Percentiles rank a stretch among this genome's conserved stretches.
phyloP scores from a whole-genome alignment of 1,140 invertebrate species.

The Drosophila busckii region DNA sequence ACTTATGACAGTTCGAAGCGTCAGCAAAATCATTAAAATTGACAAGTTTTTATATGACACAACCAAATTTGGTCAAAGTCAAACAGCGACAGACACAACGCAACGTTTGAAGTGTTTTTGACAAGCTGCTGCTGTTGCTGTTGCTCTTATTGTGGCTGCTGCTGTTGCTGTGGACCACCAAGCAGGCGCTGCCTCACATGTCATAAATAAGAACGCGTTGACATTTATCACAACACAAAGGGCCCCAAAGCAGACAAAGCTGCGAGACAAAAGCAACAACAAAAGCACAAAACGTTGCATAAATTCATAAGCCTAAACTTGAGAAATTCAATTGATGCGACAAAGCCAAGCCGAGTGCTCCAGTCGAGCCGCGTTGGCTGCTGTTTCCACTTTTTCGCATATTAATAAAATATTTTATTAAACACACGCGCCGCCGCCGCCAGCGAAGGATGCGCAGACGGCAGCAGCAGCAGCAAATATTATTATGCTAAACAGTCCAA shows the following conservation, averaged over 20 bases:
- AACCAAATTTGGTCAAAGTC: constrained; percentile 68
- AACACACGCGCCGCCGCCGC: constrained; percentile 70
- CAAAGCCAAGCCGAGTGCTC: constrained; percentile 22
- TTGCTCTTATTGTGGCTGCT: constrained; percentile 7
- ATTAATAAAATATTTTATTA: constrained; percentile 78
- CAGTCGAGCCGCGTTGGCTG: constrained; percentile 23
- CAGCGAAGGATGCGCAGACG: constrained; percentile 12
- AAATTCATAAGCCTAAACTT: constrained; percentile 73
- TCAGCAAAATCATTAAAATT: constrained; percentile 78
- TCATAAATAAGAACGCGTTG: constrained; percentile 79
- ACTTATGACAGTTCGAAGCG: constrained; percentile 78
- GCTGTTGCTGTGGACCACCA: constrained; percentile 42
- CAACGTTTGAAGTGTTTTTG: constrained; percentile 60
- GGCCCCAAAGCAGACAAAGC: constrained; percentile 45
- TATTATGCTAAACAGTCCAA: constrained; percentile 77
- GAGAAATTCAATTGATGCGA: constrained; percentile 75
- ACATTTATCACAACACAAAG: constrained; percentile 79
- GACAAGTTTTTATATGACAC: constrained; percentile 76
- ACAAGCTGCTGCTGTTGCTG: constrained; percentile 52
- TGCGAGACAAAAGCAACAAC: constrained; percentile 21
- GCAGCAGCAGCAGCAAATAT: constrained; percentile 28
- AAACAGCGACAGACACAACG: constrained; percentile 36
- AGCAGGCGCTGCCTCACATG: constrained; percentile 69
- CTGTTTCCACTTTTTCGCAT: constrained; percentile 59
- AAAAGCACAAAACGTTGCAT: constrained; percentile 60